Evolutionary conservation across 2,113 vertebrate genomes (phyloP).

Genomic region (Gambusia affinis): DNA sequence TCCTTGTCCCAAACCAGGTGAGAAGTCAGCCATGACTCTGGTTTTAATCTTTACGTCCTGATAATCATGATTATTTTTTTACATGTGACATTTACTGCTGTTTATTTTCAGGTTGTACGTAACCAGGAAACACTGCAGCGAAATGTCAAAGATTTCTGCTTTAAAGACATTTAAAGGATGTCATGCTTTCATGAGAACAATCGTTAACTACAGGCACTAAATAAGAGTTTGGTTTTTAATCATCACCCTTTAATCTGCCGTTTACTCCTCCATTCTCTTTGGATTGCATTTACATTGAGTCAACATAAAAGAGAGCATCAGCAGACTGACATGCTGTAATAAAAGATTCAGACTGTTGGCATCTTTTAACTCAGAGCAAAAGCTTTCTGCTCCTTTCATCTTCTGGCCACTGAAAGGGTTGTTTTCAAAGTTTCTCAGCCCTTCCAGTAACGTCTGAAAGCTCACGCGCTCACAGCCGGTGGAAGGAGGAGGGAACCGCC

Average conservation of each 20-base stretch:
- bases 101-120: slow-evolving; percentile 4
- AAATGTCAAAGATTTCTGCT: slow-evolving; percentile 41
- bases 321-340: slow-evolving; percentile 25
- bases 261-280: slow-evolving; percentile 11
- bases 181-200: slow-evolving; percentile 22
- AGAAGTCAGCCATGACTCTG: background rate
- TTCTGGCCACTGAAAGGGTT: slow-evolving; percentile 26
- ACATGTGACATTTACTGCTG: slow-evolving; percentile 37
- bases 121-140: background rate
- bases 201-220: slow-evolving; percentile 13
- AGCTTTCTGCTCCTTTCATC: slow-evolving; percentile 8
- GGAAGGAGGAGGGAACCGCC: slow-evolving; percentile 78
- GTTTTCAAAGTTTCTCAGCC: slow-evolving; percentile 20
- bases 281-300: slow-evolving; percentile 13
- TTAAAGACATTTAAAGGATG: slow-evolving; percentile 21
- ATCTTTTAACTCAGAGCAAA: background rate
- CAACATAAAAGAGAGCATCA: slow-evolving; percentile 21
- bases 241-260: slow-evolving; percentile 1
- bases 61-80: background rate
- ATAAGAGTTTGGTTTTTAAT: slow-evolving; percentile 10
- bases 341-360: slow-evolving; percentile 22
- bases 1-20: background rate
- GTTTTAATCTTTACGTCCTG: background rate
- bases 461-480: slow-evolving; percentile 74
- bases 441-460: slow-evolving; percentile 34